Evolutionary conservation across 92 coral and sea anemone genomes (phyloP), one percentile per base, ranked within the genome.

Genomic region (Umimayanthus kanabou): DNA sequence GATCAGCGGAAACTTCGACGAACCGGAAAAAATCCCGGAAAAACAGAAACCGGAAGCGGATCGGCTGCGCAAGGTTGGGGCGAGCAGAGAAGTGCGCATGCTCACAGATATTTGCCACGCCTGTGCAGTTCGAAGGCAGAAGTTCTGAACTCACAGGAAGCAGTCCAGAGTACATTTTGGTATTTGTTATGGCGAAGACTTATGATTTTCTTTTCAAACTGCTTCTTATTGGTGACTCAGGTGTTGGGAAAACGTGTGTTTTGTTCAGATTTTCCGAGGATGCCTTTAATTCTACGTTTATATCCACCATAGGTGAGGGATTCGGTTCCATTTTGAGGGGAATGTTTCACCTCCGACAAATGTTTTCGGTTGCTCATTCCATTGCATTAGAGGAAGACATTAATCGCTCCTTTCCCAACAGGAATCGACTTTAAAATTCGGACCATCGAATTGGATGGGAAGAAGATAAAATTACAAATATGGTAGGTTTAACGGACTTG

Each of bases 371-470:
- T 88, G 84, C 85, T 23, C 82, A 65, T 67, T 78, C 81, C 55
- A 49, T 39, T 64, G 76, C 86, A 64, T 50, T 61, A 2, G 55
- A 53, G 61, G 47, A 71, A 70, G 39, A 64, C 73, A 42, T 30
- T 73, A 47, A 64, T 67, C 49, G 58, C 79, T 90, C 89, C 79
- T 78, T 89, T 79, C 75, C 76, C 89, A 88, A 69, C 88, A 95
- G 99, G 99, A 74, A 97, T 97, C 85, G 99, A 97, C 89, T 97
- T 97, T 91, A 95, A 94, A 88, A 97, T 95, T 85, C 95, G 99
- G 77, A 95, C 98, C 65, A 97, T 97, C 61, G 99, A 97, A 73
- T 64, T 97, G 77, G 99, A 97, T 85, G 98, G 98, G n/a, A 95
- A 95, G 89, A 97, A 95, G 93, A 97, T 97, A 45, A 97, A 97